phyloP scores from a whole-genome alignment of 1,140 invertebrate genomes.

The Leguminivora glycinivorella region DNA sequence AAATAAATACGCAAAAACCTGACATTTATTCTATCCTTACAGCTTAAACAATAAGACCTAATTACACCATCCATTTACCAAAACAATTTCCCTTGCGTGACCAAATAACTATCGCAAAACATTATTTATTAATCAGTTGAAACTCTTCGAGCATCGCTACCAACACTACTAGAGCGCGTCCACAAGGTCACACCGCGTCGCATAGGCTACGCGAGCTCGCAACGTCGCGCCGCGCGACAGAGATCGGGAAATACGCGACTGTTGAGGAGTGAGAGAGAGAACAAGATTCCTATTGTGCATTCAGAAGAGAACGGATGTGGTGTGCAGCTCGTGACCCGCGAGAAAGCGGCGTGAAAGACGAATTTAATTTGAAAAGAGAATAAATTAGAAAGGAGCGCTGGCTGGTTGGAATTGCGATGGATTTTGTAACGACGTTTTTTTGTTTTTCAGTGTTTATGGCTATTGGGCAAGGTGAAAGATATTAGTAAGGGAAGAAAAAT shows the following conservation, averaged over 20 bases:
- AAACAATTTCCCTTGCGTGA: constrained; percentile 3
- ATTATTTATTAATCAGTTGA: constrained; percentile 22
- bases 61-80: constrained; percentile 4
- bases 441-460: constrained; percentile 13
- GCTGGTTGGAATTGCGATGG: background rate
- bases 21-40: background rate
- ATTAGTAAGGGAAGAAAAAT: background rate
- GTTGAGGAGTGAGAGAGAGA: constrained; percentile 46
- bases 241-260: constrained; percentile 34
- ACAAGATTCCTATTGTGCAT: constrained; percentile 62
- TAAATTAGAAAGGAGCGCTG: constrained; percentile 57
- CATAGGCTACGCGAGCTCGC: constrained; percentile 46
- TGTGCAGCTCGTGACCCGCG: constrained; percentile 67
- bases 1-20: background rate
- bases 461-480: background rate
- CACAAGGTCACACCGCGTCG: constrained; percentile 61
- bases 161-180: constrained; percentile 44
- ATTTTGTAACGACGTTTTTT: background rate
- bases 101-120: constrained; percentile 2
- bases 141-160: constrained; percentile 43
- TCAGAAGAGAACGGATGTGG: constrained; percentile 69
- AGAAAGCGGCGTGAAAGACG: constrained; percentile 65
- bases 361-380: constrained; percentile 69
- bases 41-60: background rate
- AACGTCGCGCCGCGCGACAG: constrained; percentile 56